A percentile compares a stretch with the other conserved stretches of the same genome.
Conservation (phyloP, 2,888 invertebrate genomes). For the Phytoseiulus persimilis region DNA sequence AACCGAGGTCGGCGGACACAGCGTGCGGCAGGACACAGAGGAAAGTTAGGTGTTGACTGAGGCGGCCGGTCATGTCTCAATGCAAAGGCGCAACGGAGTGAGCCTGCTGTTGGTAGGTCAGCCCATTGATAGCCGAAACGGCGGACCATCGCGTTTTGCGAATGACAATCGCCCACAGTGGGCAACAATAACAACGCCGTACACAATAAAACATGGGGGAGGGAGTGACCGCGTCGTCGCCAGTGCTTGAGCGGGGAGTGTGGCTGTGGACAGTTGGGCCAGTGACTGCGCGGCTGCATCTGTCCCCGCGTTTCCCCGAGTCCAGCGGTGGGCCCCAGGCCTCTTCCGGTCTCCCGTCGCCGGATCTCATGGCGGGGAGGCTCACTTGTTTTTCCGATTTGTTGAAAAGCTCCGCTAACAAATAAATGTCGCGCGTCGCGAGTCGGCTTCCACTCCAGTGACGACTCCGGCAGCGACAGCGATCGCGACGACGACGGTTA, state of each 20-base stretch:
- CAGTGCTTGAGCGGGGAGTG: too few species aligned
- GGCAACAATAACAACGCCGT: not conserved
- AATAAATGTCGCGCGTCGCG: not conserved
- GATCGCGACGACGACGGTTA: not conserved
- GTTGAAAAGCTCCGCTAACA: not conserved
- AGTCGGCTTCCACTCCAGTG: not conserved
- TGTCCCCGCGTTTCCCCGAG: not conserved
- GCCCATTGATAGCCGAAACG: too few species aligned
- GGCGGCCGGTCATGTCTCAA: not conserved
- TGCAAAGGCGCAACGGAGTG: not conserved
- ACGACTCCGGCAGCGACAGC: not conserved
- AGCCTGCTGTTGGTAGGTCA: not conserved
- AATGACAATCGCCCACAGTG: not conserved
- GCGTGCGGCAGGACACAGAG: not conserved
- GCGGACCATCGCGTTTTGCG: not conserved
- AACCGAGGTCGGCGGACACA: not conserved
- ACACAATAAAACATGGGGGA: not conserved
- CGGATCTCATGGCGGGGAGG: not conserved
- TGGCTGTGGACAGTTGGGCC: not conserved
- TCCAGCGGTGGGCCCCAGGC: not conserved
- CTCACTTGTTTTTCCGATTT: not conserved
- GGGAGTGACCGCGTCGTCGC: not conserved
- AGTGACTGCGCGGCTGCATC: not conserved
- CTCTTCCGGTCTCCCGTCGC: not conserved
- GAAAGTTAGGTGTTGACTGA: not conserved